Conservation (phyloP, 2,888 invertebrate genomes). For the Chironomus tentans region DNA sequence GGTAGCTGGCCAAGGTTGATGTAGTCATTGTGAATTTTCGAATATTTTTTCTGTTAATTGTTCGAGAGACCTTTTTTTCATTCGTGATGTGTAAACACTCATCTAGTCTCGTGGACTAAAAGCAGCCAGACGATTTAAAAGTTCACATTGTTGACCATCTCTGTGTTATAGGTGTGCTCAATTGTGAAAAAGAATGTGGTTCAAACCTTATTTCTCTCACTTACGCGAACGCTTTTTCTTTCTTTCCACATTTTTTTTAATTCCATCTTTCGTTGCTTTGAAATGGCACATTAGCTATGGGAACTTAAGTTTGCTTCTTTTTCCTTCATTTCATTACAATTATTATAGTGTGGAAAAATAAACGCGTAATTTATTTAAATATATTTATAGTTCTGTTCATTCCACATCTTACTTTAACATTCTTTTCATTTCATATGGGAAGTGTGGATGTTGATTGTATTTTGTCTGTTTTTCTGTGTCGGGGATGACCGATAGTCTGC, state of each 20-base stretch:
- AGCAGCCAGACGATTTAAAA: no score
- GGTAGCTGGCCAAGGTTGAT: no score
- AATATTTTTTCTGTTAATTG: no score
- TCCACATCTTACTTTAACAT: not conserved
- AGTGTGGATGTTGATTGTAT: not conserved
- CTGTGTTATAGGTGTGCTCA: no score
- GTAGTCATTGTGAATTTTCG: no score
- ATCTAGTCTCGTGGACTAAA: no score
- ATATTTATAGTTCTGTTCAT: not conserved
- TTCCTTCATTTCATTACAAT: not conserved
- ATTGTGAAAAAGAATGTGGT: no score
- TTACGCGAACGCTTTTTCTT: not conserved
- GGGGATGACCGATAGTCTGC: no score
- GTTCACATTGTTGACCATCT: no score
- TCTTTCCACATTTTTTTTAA: not conserved
- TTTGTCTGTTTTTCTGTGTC: not conserved
- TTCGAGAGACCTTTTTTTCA: no score
- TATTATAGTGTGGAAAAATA: conserved; percentile 8
- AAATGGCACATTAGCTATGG: not conserved
- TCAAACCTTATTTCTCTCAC: no score
- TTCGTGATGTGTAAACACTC: no score
- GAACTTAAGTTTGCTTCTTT: not conserved
- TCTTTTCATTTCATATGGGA: not conserved
- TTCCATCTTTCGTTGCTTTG: not conserved
- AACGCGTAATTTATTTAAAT: conserved; percentile 10